Percentiles rank a stretch among this genome's conserved stretches.
These are phyloP conservation scores for Oenanthe melanoleuca DNA, from an alignment of 2,113 vertebrate species.

Conservation along the genomic window DNA sequence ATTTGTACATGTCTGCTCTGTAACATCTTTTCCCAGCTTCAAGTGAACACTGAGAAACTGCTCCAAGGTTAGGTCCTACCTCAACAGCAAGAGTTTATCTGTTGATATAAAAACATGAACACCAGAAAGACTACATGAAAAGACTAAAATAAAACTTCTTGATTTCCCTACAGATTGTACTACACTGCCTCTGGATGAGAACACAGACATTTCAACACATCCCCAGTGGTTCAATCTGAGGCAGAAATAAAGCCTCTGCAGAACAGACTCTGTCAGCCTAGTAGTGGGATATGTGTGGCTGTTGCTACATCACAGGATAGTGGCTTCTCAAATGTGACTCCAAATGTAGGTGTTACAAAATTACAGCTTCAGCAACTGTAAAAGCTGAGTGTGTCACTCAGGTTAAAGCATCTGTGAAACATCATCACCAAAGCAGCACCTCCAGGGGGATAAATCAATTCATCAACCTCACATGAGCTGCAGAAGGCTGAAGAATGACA, in stretches of 20 bases:
- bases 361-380: background rate
- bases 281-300: accelerated
- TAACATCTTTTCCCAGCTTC: constrained; percentile 3
- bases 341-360: background rate
- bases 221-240: background rate
- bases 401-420: accelerated
- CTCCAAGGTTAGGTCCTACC: background rate
- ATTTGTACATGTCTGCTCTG: background rate
- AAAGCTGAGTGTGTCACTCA: background rate
- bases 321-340: background rate
- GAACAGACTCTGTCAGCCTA: background rate
- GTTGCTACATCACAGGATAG: background rate
- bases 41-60: background rate
- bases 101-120: background rate
- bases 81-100: background rate
- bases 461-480: background rate
- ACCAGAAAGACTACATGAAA: background rate
- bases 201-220: background rate
- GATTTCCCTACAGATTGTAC: background rate
- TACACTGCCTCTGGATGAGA: background rate
- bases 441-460: background rate
- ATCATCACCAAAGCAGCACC: background rate
- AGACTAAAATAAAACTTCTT: background rate
- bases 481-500: background rate
- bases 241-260: background rate